Percentiles rank a stretch among this genome's conserved stretches.
These are phyloP conservation scores for Turritopsis dohrnii DNA, from an alignment of 30 jellyfish, hydroid and myxozoan genomes.

Conservation along the genomic window DNA sequence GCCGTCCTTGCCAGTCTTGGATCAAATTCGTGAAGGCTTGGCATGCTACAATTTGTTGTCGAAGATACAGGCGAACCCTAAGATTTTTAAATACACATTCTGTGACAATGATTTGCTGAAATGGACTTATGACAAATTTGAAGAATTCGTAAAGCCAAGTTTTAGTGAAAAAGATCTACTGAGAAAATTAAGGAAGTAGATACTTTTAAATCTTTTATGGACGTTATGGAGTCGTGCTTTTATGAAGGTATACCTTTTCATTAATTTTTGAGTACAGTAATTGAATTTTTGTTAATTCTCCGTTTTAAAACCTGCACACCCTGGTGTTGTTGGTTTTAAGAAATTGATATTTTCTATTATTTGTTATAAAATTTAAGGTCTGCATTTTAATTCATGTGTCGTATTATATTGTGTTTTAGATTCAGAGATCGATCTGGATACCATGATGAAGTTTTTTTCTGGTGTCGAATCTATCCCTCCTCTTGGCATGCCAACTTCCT, in stretches of 20 bases:
- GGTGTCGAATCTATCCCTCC: not conserved
- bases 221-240: not conserved
- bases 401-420: not conserved
- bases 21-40: not conserved
- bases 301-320: too few relatives aligned
- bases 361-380: too few relatives aligned
- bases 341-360: too few relatives aligned
- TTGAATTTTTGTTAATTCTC: too few relatives aligned
- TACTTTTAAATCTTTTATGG: not conserved
- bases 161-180: conserved; percentile 7
- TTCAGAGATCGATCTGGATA: not conserved
- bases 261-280: too few relatives aligned
- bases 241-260: not conserved
- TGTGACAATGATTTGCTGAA: not conserved
- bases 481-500: not conserved
- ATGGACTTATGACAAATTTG: conserved; percentile 11
- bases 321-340: too few relatives aligned
- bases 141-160: not conserved
- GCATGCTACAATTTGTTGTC: not conserved
- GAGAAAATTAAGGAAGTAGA: not conserved
- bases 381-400: not conserved
- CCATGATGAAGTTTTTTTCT: not conserved
- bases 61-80: not conserved
- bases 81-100: not conserved
- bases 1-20: not conserved